Percentiles rank a stretch among this genome's conserved stretches.
Evolutionary conservation across 2,113 vertebrate genomes (phyloP).

Genomic region (Trinectes maculatus): DNA sequence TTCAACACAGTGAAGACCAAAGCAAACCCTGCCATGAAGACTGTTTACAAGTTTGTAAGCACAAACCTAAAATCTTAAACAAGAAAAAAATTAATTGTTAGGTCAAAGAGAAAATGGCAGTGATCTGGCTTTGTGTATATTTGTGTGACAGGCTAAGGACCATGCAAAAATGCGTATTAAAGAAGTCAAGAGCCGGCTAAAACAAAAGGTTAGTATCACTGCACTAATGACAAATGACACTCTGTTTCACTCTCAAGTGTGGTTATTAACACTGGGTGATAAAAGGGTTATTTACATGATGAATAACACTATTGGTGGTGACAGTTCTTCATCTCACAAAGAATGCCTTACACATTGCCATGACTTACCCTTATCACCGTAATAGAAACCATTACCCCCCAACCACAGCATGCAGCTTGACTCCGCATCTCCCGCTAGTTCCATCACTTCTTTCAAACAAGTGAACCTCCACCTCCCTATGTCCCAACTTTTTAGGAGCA

Average conservation of each 20-base stretch:
- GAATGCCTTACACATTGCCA: background rate
- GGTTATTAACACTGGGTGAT: background rate
- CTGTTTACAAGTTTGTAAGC: slow-evolving; percentile 98
- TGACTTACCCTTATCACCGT: background rate
- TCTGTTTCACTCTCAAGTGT: background rate
- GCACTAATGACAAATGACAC: background rate
- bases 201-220: slow-evolving; percentile 81
- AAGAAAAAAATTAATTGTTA: background rate
- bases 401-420: slow-evolving; percentile 32
- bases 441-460: slow-evolving; percentile 44
- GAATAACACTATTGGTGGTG: background rate
- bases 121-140: background rate
- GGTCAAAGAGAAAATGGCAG: background rate
- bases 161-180: slow-evolving; percentile 99
- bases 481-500: slow-evolving; percentile 85
- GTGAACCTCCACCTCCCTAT: slow-evolving; percentile 34
- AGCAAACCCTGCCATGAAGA: slow-evolving; percentile 99
- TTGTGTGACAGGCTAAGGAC: slow-evolving; percentile 92
- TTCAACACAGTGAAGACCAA: slow-evolving; percentile 97
- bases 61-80: background rate
- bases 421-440: slow-evolving; percentile 45
- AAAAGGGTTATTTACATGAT: too few species aligned
- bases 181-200: slow-evolving; percentile 87
- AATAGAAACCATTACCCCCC: background rate
- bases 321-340: slow-evolving; percentile 9